A percentile compares a stretch with the other conserved stretches of the same genome.
phyloP scores from a whole-genome alignment of 2,797 vertebrate genomes.

The Pelodytes ibericus region DNA sequence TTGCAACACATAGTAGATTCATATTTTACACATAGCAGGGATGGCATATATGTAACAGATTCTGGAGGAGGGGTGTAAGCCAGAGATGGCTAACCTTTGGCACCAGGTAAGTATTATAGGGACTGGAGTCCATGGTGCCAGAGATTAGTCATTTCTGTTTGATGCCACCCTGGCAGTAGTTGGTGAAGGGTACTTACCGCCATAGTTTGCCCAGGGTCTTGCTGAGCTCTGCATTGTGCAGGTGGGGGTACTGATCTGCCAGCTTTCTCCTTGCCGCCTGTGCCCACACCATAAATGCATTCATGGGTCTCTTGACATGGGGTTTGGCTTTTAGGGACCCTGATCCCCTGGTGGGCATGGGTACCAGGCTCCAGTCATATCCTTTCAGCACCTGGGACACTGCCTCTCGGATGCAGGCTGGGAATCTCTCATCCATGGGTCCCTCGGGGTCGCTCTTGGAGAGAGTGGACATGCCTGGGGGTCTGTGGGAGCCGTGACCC shows the following conservation, averaged over 20 bases:
- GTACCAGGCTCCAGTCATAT: slow-evolving; percentile 97
- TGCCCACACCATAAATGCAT: slow-evolving; percentile 92
- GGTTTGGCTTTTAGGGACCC: slow-evolving; percentile 90
- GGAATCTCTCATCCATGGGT: slow-evolving; percentile 92
- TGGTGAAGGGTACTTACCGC: slow-evolving; percentile 76
- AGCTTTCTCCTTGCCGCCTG: slow-evolving; percentile 91
- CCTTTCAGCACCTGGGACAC: slow-evolving; percentile 96
- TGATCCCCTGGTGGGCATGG: slow-evolving; percentile 90
- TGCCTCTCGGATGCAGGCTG: slow-evolving; percentile 94
- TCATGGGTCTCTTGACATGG: slow-evolving; percentile 91
- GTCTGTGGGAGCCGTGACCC: slow-evolving; percentile 12
- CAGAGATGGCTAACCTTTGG: too few relatives aligned
- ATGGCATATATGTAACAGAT: too few relatives aligned
- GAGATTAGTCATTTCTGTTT: too few relatives aligned
- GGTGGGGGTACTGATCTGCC: slow-evolving; percentile 93
- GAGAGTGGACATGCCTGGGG: slow-evolving; percentile 60
- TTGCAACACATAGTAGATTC: too few relatives aligned
- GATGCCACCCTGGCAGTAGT: background rate
- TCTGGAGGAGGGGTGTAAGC: too few relatives aligned
- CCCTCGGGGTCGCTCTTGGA: slow-evolving; percentile 78
- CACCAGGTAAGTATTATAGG: too few relatives aligned
- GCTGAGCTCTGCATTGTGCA: slow-evolving; percentile 96
- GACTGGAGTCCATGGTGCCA: too few relatives aligned
- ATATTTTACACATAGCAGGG: too few relatives aligned
- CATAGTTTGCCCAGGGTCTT: slow-evolving; percentile 94